These are phyloP conservation scores for Eudasyphora cyanicolor DNA, from an alignment of 2,888 invertebrate genomes.

Conservation along the genomic window DNA sequence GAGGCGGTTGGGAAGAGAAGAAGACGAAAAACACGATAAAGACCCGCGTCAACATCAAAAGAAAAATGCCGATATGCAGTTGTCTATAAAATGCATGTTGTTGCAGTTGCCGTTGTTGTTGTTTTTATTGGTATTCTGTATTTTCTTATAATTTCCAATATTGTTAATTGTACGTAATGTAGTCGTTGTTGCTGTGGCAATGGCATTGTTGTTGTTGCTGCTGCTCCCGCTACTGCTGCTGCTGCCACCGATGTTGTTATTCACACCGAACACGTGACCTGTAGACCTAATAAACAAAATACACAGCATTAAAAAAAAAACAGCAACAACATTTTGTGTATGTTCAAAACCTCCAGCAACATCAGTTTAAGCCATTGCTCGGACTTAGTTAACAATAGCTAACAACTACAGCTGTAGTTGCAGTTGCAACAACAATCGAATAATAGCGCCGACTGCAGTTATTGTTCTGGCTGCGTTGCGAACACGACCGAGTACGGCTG, in stretches of 20 bases:
- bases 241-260: conserved; percentile 7
- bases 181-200: conserved; percentile 20
- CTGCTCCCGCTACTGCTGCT: background rate
- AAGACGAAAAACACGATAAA: conserved; percentile 15
- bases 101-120: background rate
- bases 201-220: conserved; percentile 15
- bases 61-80: background rate
- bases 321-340: too few relatives aligned
- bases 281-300: conserved; percentile 59
- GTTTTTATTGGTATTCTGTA: background rate
- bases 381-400: conserved; percentile 1
- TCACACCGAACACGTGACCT: conserved; percentile 58
- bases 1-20: conserved; percentile 13
- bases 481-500: background rate
- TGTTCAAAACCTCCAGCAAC: too few relatives aligned
- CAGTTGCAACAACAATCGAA: background rate
- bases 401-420: background rate
- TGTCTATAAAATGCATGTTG: background rate
- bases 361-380: background rate
- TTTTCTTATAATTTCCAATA: background rate
- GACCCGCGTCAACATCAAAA: background rate
- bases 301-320: conserved; percentile 20
- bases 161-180: conserved; percentile 19
- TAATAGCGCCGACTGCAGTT: background rate
- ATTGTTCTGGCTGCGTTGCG: background rate